Evolutionary conservation across 2,888 invertebrate species (phyloP), one percentile per base, ranked within the genome.

Genomic region (Byasa hedistus): DNA sequence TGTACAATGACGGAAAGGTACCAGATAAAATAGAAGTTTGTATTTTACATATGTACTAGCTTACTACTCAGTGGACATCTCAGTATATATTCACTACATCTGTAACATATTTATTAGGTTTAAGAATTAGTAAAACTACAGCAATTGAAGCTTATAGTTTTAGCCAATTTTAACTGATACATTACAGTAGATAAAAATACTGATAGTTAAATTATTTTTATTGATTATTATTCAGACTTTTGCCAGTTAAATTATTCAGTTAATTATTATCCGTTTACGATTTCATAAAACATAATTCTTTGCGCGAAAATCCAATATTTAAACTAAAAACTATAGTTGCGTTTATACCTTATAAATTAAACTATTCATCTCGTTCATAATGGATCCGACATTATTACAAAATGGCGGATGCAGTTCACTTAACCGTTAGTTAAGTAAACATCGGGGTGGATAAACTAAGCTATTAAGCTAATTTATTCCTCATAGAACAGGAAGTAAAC

Each of bases 1-100:
- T 48, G 5, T 64, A 51, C 12, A 5, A 64, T 23, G 57, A 64
- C 17, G 63, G 51, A 22, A 64, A 64, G 63, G 63, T 64, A 63
- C 36, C 21, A 4, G 32, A 36, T n/a, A n/a, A n/a, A n/a, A n/a
- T n/a, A n/a, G n/a, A n/a, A n/a, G n/a, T n/a, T n/a, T n/a, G n/a
- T n/a, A 8, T 1, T 32, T 32, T 10, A 8, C 10, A 32, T 8
- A 32, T 32, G 10, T 32, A 32, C 32, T 32, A 32, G 10, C 32
- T 32, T 10, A 32, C 27, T 5, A 27, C 27, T 27, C 7, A 27
- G 27, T 7, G 3, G 27, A 27, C 7, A 4, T 27, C 27, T 27
- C 27, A 27, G 5, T 27, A 5, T 27, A 27, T 27, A 5, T 27
- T 5, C 7, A 27, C 4, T 27, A 27, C 3, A 48, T 48, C 44